These are phyloP conservation scores for Valencia hispanica DNA, from an alignment of 2,797 vertebrate genomes.

Conservation along the genomic window DNA sequence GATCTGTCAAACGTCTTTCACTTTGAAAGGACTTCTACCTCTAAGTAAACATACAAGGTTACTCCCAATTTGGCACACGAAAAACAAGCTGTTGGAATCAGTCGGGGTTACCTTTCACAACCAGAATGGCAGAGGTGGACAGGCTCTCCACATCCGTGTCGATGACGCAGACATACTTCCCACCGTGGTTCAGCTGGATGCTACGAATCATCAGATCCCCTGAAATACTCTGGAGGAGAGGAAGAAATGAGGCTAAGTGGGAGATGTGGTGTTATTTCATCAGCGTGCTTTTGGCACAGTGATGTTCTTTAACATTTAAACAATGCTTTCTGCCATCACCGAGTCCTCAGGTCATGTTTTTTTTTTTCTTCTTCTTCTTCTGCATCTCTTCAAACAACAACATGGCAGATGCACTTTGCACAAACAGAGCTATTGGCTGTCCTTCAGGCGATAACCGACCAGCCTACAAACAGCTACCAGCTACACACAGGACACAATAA, in stretches of 20 bases:
- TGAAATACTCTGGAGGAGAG: slow-evolving; percentile 81
- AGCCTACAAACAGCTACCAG: slow-evolving; percentile 45
- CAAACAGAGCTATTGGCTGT: slow-evolving; percentile 69
- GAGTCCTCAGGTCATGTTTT: slow-evolving; percentile 46
- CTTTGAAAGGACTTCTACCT: slow-evolving; percentile 10
- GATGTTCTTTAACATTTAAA: slow-evolving; percentile 42
- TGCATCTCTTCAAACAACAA: slow-evolving; percentile 57
- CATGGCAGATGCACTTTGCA: slow-evolving; percentile 61
- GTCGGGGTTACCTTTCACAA: slow-evolving; percentile 88
- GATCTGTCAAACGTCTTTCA: slow-evolving; percentile 26
- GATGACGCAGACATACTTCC: slow-evolving; percentile 91
- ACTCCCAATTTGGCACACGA: background rate
- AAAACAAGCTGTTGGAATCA: slow-evolving; percentile 26
- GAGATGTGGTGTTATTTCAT: slow-evolving; percentile 38
- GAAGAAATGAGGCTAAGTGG: slow-evolving; percentile 24
- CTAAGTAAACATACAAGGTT: background rate
- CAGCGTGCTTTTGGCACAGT: slow-evolving; percentile 31
- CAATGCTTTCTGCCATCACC: slow-evolving; percentile 31
- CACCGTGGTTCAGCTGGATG: slow-evolving; percentile 92
- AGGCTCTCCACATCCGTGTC: slow-evolving; percentile 92
- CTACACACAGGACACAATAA: slow-evolving; percentile 55
- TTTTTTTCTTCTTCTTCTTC: background rate
- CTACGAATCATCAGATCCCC: slow-evolving; percentile 96
- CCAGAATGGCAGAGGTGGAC: slow-evolving; percentile 89
- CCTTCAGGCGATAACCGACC: slow-evolving; percentile 61